phyloP scores from a whole-genome alignment of 2,888 invertebrate species.

The Campaea margaritaria region DNA sequence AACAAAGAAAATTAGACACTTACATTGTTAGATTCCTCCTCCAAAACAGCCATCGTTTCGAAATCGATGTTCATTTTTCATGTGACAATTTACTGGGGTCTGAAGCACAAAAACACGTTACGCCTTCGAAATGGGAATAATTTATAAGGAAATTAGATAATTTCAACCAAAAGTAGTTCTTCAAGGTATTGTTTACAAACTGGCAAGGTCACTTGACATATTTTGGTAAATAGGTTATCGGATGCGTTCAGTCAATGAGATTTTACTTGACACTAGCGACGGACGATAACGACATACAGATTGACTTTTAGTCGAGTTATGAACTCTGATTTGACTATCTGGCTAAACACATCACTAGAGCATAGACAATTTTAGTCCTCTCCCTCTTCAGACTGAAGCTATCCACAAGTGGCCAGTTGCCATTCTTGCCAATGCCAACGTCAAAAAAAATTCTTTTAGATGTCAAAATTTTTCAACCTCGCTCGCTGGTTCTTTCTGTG shows the following conservation, averaged over 20 bases:
- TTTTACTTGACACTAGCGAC: no score
- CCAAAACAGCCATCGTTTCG: slow-evolving; percentile 87
- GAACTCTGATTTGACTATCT: background rate
- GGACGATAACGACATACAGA: background rate
- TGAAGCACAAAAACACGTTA: slow-evolving; percentile 48
- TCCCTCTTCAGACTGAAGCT: background rate
- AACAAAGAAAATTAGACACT: slow-evolving; percentile 71
- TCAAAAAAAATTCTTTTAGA: slow-evolving; percentile 42
- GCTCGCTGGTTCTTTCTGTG: slow-evolving; percentile 64
- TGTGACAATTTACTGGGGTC: slow-evolving; percentile 27
- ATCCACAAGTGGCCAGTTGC: no score
- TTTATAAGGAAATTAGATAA: slow-evolving; percentile 83
- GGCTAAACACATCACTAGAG: slow-evolving; percentile 40
- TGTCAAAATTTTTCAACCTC: slow-evolving; percentile 62
- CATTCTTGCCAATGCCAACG: slow-evolving; percentile 34
- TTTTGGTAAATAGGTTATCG: slow-evolving; percentile 64
- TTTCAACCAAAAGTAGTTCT: slow-evolving; percentile 72
- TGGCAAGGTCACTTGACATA: slow-evolving; percentile 89
- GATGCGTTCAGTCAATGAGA: slow-evolving; percentile 50
- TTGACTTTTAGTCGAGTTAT: slow-evolving; percentile 2
- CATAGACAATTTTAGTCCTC: slow-evolving; percentile 34
- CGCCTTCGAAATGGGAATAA: slow-evolving; percentile 60
- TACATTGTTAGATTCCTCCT: slow-evolving; percentile 86
- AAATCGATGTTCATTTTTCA: slow-evolving; percentile 84
- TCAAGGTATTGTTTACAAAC: slow-evolving; percentile 91